phyloP scores from a whole-genome alignment of 2,888 invertebrate genomes.

The Cryptocheilus praepositus region DNA sequence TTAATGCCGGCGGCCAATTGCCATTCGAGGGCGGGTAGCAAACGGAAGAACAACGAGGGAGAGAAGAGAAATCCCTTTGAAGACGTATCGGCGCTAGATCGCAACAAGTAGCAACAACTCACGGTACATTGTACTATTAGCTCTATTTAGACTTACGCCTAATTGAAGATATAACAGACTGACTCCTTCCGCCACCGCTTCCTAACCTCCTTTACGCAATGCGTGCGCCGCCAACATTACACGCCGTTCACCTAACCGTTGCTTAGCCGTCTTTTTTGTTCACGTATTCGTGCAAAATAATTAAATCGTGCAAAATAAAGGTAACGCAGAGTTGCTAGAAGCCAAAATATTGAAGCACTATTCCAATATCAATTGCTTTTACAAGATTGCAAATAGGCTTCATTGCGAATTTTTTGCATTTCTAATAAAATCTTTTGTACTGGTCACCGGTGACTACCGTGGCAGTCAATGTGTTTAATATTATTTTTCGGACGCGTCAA shows the following conservation, averaged over 20 bases:
- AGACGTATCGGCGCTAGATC: constrained; percentile 30
- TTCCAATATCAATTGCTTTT: too few relatives aligned
- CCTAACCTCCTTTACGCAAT: neutral
- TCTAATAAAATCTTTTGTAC: too few relatives aligned
- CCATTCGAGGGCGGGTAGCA: constrained; percentile 35
- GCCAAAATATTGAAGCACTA: too few relatives aligned
- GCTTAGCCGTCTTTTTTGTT: neutral
- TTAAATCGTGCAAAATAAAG: too few relatives aligned
- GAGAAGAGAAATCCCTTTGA: constrained; percentile 28
- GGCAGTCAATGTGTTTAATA: too few relatives aligned
- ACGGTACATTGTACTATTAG: constrained; percentile 61
- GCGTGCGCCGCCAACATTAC: neutral
- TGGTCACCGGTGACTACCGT: too few relatives aligned
- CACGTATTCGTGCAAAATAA: too few relatives aligned
- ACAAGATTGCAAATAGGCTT: too few relatives aligned
- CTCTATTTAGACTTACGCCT: constrained; percentile 58
- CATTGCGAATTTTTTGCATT: too few relatives aligned
- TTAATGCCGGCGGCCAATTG: constrained; percentile 53
- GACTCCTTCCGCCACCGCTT: constrained; percentile 16
- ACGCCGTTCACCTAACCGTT: too few relatives aligned
- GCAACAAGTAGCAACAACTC: constrained; percentile 25
- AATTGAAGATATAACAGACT: constrained; percentile 58
- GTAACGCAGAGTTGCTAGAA: too few relatives aligned
- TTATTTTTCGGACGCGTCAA: too few relatives aligned
- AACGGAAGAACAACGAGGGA: constrained; percentile 16